phyloP scores from a whole-genome alignment of 2,113 vertebrate genomes.

The Peromyscus polionotus region DNA sequence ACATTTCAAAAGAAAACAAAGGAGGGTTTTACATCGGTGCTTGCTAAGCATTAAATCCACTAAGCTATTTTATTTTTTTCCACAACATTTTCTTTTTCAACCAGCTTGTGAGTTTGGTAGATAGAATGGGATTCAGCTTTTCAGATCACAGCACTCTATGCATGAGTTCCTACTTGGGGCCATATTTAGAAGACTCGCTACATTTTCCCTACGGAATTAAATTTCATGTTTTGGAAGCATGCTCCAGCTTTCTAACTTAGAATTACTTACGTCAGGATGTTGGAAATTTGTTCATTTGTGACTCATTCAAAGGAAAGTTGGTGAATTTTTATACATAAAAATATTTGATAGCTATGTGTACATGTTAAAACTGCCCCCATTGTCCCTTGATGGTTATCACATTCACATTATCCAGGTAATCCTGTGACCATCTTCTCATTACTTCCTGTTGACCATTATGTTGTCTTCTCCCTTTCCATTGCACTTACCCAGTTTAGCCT shows the following conservation, averaged over 20 bases:
- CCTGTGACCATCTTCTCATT: too few relatives aligned
- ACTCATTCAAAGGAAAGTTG: not conserved
- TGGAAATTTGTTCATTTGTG: not conserved
- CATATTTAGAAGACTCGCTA: conserved; percentile 68
- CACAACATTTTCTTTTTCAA: conserved; percentile 53
- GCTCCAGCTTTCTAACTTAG: conserved; percentile 48
- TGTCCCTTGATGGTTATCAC: not conserved
- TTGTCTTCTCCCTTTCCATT: not conserved
- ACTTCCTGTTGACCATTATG: not conserved
- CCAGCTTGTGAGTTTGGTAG: conserved; percentile 27
- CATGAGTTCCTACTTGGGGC: conserved; percentile 57
- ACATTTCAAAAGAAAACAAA: conserved; percentile 59
- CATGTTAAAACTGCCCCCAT: not conserved
- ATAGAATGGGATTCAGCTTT: conserved; percentile 59
- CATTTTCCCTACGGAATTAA: conserved; percentile 44
- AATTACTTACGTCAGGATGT: not conserved
- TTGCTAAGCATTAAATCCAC: conserved; percentile 64
- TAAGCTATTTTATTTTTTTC: conserved; percentile 12
- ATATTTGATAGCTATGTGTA: not conserved
- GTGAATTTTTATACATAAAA: not conserved
- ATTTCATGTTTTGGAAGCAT: conserved; percentile 18
- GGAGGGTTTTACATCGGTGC: not conserved
- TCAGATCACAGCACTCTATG: conserved; percentile 39
- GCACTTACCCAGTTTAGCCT: not conserved
- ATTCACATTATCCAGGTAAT: rapidly evolving